Conservation (phyloP, 2,888 invertebrate genomes). For the Tricholauxania praeusta region DNA sequence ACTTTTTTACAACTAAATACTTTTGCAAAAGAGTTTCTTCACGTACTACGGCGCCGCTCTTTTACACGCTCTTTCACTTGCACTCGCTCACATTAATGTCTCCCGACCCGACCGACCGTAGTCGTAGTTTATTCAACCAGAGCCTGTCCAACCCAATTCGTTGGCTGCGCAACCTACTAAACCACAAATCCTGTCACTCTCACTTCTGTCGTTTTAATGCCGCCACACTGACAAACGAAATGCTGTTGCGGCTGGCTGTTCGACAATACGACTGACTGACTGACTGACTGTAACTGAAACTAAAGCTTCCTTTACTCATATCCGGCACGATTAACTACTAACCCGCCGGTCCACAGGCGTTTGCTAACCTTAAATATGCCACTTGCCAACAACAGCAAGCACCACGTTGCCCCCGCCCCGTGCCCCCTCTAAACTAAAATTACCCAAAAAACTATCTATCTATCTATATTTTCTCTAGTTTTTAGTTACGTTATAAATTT, state of each 20-base stretch:
- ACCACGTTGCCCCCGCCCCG: not conserved
- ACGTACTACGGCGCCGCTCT: not conserved
- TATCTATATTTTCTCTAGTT: slow-evolving; percentile 50
- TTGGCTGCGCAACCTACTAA: slow-evolving; percentile 30
- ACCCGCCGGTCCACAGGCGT: slow-evolving; percentile 4
- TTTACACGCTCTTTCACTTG: slow-evolving; percentile 35
- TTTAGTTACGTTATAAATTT: slow-evolving; percentile 62
- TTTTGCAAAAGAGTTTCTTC: no score
- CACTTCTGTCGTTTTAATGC: slow-evolving; percentile 52
- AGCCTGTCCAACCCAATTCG: not conserved
- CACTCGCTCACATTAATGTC: slow-evolving; percentile 18
- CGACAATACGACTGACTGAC: not conserved
- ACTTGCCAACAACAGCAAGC: slow-evolving; percentile 44
- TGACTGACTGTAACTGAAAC: slow-evolving; percentile 52
- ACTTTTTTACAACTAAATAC: slow-evolving; percentile 4
- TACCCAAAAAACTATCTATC: slow-evolving; percentile 59
- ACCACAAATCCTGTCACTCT: slow-evolving; percentile 55
- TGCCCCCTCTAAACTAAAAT: slow-evolving; percentile 42
- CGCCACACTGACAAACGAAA: slow-evolving; percentile 23
- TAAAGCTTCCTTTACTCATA: slow-evolving; percentile 64
- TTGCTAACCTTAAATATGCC: slow-evolving; percentile 1
- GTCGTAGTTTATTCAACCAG: not conserved
- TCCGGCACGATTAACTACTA: slow-evolving; percentile 44
- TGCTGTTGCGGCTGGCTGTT: not conserved
- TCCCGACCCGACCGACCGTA: not conserved